Evolutionary conservation across 2,113 vertebrate species (phyloP).

Genomic region (Sakesphorus luctuosus): DNA sequence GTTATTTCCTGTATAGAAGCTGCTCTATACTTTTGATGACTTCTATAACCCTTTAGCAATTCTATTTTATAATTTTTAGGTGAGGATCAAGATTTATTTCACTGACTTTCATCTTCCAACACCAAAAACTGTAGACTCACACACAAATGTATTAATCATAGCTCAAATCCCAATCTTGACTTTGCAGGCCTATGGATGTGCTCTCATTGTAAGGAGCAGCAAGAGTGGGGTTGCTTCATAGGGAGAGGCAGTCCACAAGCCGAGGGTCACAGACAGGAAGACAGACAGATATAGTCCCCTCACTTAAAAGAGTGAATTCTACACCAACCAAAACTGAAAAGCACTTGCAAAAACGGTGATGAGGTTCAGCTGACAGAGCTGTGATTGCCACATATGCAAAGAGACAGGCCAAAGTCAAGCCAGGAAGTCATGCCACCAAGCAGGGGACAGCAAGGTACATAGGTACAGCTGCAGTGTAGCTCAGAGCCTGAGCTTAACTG

Average conservation of each 20-base stretch:
- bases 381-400: background rate
- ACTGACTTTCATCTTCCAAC: background rate
- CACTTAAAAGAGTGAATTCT: background rate
- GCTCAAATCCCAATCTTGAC: background rate
- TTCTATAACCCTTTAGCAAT: background rate
- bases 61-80: background rate
- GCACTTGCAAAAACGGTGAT: rapidly evolving
- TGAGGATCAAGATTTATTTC: background rate
- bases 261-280: rapidly evolving
- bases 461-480: rapidly evolving
- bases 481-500: background rate
- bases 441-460: background rate
- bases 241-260: background rate
- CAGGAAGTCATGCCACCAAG: background rate
- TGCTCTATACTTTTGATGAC: background rate
- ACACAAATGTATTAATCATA: background rate
- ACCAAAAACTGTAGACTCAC: background rate
- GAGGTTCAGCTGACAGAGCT: background rate
- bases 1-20: background rate
- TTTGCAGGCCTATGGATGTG: background rate
- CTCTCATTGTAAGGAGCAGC: background rate
- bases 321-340: background rate
- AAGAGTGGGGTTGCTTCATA: background rate
- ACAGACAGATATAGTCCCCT: background rate
- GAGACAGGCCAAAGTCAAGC: background rate